phyloP scores from a whole-genome alignment of 2,888 invertebrate genomes.

The Achlya flavicornis region DNA sequence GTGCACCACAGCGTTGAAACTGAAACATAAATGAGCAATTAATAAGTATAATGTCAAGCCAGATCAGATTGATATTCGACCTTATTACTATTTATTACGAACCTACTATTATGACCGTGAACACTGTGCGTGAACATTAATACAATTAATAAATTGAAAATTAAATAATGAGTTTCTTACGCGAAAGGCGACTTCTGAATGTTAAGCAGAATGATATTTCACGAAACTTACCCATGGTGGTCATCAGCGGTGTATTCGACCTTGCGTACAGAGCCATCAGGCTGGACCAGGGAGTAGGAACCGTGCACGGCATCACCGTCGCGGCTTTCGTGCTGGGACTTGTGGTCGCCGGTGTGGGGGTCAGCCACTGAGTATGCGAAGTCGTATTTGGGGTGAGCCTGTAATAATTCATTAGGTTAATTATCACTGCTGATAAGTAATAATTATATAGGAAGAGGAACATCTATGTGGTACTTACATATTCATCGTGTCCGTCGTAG shows the following conservation, averaged over 20 bases:
- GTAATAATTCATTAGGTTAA: neutral
- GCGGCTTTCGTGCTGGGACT: constrained; percentile 69
- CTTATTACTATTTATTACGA: too few relatives aligned
- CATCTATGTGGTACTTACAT: constrained; percentile 30
- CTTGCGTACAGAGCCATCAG: constrained; percentile 78
- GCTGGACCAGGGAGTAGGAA: constrained; percentile 81
- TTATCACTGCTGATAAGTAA: neutral
- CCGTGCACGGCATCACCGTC: constrained; percentile 80
- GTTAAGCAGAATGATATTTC: neutral
- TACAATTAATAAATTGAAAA: too few relatives aligned
- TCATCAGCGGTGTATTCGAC: constrained; percentile 75
- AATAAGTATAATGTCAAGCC: neutral
- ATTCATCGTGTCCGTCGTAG: constrained; percentile 41
- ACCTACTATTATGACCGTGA: too few relatives aligned
- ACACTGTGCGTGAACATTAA: too few relatives aligned
- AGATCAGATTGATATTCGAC: too few relatives aligned
- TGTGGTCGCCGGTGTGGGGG: constrained; percentile 79
- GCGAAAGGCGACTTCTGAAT: neutral
- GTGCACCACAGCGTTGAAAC: constrained; percentile 79
- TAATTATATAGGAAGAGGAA: too few relatives aligned
- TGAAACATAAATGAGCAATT: constrained; percentile 24
- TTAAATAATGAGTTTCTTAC: too few relatives aligned
- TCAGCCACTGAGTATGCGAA: constrained; percentile 76
- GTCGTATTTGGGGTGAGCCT: constrained; percentile 60
- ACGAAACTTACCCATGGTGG: constrained; percentile 39